Conservation (phyloP, 2,113 vertebrate species). For the Elaphurus davidianus region DNA sequence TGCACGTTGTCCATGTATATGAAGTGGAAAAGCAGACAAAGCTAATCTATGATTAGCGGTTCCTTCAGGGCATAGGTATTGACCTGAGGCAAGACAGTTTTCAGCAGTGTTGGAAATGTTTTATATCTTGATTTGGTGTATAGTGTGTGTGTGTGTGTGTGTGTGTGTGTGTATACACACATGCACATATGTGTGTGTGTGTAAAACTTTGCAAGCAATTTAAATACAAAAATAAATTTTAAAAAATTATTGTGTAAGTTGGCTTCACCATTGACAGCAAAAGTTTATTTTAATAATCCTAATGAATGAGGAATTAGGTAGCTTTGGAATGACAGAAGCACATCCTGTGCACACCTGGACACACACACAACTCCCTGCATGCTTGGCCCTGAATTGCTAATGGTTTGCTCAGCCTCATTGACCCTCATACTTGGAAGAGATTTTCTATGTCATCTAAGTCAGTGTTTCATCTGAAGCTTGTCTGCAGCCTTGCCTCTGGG, state of each 20-base stretch:
- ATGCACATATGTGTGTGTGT: accelerated
- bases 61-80: not conserved
- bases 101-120: not conserved
- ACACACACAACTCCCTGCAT: not conserved
- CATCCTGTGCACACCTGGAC: not conserved
- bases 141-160: accelerated
- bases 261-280: not conserved
- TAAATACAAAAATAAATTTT: not conserved
- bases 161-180: no score
- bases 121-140: not conserved
- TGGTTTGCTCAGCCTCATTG: constrained; percentile 34
- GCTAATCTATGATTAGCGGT: not conserved
- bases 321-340: not conserved
- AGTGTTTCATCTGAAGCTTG: not conserved
- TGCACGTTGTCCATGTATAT: not conserved
- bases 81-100: not conserved
- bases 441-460: constrained; percentile 38
- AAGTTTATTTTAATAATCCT: not conserved
- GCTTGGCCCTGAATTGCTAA: constrained; percentile 32
- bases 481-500: not conserved
- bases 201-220: not conserved
- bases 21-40: not conserved
- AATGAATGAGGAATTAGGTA: not conserved
- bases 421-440: not conserved
- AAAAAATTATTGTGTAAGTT: not conserved